These are phyloP conservation scores for Acromyrmex charruanus DNA, from an alignment of 1,140 invertebrate genomes.

Conservation along the genomic window DNA sequence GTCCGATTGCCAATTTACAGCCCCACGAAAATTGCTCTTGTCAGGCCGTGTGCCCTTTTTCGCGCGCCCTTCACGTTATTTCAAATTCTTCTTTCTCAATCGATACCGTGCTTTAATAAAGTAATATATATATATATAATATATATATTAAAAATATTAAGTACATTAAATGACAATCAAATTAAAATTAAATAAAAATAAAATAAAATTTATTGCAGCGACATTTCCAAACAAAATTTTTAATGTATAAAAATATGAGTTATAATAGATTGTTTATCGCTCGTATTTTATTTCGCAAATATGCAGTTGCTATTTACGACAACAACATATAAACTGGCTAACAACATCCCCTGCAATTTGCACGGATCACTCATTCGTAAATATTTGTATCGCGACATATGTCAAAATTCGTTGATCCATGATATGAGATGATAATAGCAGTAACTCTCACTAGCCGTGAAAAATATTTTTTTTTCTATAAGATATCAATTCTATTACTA, in stretches of 20 bases:
- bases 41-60: constrained; percentile 55
- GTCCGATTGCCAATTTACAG: constrained; percentile 77
- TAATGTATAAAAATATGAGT: background rate
- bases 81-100: constrained; percentile 43
- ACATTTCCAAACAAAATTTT: background rate
- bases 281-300: constrained; percentile 12
- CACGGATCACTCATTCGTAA: constrained; percentile 16
- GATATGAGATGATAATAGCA: background rate
- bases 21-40: constrained; percentile 73
- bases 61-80: constrained; percentile 33
- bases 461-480: background rate
- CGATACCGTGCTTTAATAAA: constrained; percentile 18
- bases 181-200: constrained; percentile 2
- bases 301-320: background rate
- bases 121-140: too few relatives aligned
- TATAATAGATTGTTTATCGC: background rate
- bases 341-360: constrained; percentile 18
- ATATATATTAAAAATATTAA: background rate
- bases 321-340: constrained; percentile 1
- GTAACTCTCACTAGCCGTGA: background rate
- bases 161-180: background rate
- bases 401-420: constrained; percentile 25
- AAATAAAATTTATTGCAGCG: background rate
- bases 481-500: background rate
- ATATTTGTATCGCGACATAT: constrained; percentile 18